These are phyloP conservation scores for Drosophila bocqueti DNA, from an alignment of 1,140 invertebrate genomes.

Conservation along the genomic window DNA sequence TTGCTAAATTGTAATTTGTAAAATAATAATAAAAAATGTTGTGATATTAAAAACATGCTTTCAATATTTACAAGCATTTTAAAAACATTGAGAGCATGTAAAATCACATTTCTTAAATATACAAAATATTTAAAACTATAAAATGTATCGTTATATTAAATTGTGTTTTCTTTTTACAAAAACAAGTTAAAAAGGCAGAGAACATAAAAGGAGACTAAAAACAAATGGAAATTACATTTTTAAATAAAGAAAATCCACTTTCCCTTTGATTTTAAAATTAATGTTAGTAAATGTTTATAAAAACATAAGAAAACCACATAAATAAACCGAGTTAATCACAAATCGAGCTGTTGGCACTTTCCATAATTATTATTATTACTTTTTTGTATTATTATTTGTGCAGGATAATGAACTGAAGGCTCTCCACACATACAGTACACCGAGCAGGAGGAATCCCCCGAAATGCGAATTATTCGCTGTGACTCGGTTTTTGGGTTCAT, in stretches of 20 bases:
- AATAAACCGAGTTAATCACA: neutral
- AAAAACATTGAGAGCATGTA: too few species aligned
- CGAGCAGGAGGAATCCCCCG: neutral
- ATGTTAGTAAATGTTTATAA: too few species aligned
- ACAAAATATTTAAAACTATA: too few species aligned
- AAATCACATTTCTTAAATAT: too few species aligned
- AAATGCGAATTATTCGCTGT: constrained; percentile 21
- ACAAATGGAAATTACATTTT: neutral
- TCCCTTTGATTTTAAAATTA: neutral
- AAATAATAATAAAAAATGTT: too few species aligned
- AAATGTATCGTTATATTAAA: too few species aligned
- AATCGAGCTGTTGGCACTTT: neutral
- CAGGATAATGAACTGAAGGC: constrained; percentile 18
- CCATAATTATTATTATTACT: constrained; percentile 4
- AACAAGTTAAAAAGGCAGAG: too few species aligned
- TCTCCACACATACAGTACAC: neutral
- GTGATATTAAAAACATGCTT: too few species aligned
- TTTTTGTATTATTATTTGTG: constrained; percentile 23
- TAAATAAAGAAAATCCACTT: neutral
- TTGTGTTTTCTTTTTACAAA: too few species aligned
- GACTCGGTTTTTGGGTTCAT: constrained; percentile 26
- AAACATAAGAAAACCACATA: neutral
- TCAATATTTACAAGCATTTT: too few species aligned
- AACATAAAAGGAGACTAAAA: too few species aligned
- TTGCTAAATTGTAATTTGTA: too few species aligned